Evolutionary conservation across 1,140 invertebrate species (phyloP).

Genomic region (Lepidurus couesii): DNA sequence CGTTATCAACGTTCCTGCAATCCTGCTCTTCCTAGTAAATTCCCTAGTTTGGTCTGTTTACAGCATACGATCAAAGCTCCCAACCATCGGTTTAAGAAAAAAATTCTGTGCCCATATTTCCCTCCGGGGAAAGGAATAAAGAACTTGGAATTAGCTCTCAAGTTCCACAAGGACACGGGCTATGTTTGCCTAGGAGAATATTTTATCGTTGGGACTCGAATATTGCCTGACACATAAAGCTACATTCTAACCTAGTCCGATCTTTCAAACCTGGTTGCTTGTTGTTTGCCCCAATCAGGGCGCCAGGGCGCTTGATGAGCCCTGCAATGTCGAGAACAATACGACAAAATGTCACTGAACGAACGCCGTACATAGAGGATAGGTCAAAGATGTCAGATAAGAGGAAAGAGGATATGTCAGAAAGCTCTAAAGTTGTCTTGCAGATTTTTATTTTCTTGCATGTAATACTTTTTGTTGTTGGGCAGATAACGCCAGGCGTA

Average conservation of each 20-base stretch:
- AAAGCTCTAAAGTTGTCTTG: neutral
- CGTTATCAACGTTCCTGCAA: neutral
- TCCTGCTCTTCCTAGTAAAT: neutral
- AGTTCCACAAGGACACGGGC: neutral
- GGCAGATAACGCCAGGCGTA: neutral
- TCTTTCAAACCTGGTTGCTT: no score
- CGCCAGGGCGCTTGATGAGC: no score
- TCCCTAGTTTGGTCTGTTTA: neutral
- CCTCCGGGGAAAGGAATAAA: neutral
- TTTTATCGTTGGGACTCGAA: neutral
- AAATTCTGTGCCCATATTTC: neutral
- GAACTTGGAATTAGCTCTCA: neutral
- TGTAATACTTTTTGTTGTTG: neutral
- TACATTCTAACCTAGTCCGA: no score
- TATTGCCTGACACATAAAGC: neutral
- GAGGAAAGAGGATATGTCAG: neutral
- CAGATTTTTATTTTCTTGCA: no score
- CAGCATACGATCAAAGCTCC: neutral
- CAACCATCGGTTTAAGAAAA: neutral
- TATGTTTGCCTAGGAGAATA: neutral
- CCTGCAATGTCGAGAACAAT: no score
- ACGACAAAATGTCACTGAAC: neutral
- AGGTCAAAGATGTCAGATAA: constrained; percentile 7
- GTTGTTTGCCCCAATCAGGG: no score
- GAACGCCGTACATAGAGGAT: neutral